phyloP scores from a whole-genome alignment of 2,113 vertebrate genomes.

The Synodontis membranacea region DNA sequence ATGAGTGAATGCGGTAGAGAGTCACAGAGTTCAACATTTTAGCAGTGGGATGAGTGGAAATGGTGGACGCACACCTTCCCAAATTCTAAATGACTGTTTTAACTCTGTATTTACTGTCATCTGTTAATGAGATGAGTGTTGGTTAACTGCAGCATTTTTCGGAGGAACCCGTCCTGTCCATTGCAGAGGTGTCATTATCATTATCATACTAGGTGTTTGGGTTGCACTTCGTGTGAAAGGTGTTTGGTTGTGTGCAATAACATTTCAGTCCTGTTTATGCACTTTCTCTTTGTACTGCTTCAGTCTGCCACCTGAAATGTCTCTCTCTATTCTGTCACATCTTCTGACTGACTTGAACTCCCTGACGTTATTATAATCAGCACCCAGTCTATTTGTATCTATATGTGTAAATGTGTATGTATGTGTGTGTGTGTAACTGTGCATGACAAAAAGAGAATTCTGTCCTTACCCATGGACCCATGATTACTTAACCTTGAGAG shows the following conservation, averaged over 20 bases:
- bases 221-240: constrained; percentile 34
- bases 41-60: neutral
- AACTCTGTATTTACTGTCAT: neutral
- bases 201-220: constrained; percentile 1
- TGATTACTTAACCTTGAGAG: constrained; percentile 17
- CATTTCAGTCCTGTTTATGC: constrained; percentile 32
- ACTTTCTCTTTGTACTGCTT: constrained; percentile 24
- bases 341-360: neutral
- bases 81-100: neutral
- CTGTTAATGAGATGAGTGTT: neutral
- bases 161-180: neutral
- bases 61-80: neutral
- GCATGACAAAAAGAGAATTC: neutral
- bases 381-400: neutral
- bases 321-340: constrained; percentile 4
- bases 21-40: neutral
- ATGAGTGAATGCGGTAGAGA: constrained; percentile 31
- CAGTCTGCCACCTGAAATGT: constrained; percentile 33
- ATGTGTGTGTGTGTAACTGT: neutral
- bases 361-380: constrained; percentile 21
- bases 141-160: neutral
- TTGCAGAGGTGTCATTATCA: constrained; percentile 7
- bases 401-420: neutral
- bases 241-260: constrained; percentile 15
- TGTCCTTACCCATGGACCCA: neutral